Evolutionary conservation across 2,888 invertebrate genomes (phyloP).

Genomic region (Aquatica leii): DNA sequence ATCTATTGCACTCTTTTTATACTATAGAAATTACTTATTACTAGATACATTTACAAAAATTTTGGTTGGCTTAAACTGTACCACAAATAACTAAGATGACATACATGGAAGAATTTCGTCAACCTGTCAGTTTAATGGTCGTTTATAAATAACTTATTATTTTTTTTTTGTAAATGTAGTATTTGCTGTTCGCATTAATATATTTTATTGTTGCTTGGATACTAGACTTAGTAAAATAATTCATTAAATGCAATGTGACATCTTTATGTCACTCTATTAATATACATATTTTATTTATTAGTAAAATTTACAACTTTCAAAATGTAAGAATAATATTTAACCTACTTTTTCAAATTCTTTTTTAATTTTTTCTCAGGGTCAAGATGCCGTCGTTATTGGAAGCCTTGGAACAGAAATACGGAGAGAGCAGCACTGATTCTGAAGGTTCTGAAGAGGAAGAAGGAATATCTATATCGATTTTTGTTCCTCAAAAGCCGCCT

Average conservation of each 20-base stretch:
- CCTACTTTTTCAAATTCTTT: slow-evolving; percentile 8
- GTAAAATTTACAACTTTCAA: background rate
- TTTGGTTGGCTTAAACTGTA: too few relatives aligned
- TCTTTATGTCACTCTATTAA: background rate
- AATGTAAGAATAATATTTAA: background rate
- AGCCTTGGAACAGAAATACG: slow-evolving; percentile 89
- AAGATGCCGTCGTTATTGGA: slow-evolving; percentile 89
- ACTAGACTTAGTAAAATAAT: too few relatives aligned
- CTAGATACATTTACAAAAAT: too few relatives aligned
- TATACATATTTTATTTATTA: slow-evolving; percentile 7
- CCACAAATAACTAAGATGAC: too few relatives aligned
- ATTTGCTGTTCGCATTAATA: too few relatives aligned
- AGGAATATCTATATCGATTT: slow-evolving; percentile 82
- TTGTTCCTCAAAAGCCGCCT: slow-evolving; percentile 84
- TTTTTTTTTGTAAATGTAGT: too few relatives aligned
- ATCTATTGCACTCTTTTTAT: too few relatives aligned
- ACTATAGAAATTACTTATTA: too few relatives aligned
- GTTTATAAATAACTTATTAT: too few relatives aligned
- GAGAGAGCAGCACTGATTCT: slow-evolving; percentile 65
- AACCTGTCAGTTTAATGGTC: too few relatives aligned
- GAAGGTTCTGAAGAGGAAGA: slow-evolving; percentile 68
- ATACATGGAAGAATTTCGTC: too few relatives aligned
- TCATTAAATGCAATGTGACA: background rate
- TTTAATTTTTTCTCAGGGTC: slow-evolving; percentile 41
- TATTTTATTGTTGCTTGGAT: too few relatives aligned